Base-by-base conservation (phyloP, 2,113 vertebrate genomes). In the Syrmaticus mikado region DNA sequence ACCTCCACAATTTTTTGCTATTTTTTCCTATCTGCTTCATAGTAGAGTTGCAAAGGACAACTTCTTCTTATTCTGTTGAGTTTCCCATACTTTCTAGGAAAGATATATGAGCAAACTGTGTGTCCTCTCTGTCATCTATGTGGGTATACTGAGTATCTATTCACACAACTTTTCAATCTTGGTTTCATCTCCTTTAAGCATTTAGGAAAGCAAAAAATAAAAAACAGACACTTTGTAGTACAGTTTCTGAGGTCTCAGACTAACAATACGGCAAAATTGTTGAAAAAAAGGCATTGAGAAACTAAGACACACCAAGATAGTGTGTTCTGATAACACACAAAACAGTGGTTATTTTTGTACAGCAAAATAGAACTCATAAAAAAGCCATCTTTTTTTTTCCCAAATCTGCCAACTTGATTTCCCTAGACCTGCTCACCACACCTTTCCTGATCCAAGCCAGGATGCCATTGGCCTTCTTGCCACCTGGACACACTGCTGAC, bases 141-240 rank as follows among this genome's bases (percentile, higher is more conserved):
- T 50, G 38, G 1, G 8, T 13, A 10, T 11, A 46, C n/a, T 17
- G 0, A 52, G 43, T 76, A 68, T 76, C 12, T 87, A 5, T 40
- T 81, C 20, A 43, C 3, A 30, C 17, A 4, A 41, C 10, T 5
- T 18, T 65, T 2, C 2, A 66, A 53, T 53, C 6, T 58, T 53
- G 4, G 0, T 62, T 91, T 77, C 77, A 1, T 38, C 3, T 5
- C 2, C 65, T 83, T 66, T 65, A 50, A 2, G 62, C 15, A 5
- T 75, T 3, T 43, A 18, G 4, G 36, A 45, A 13, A 60, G 5
- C 1, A 34, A 43, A 43, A 8, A 20, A n/a, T 18, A 45, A 46
- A 18, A 1, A 1, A 0, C 1, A 41, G 34, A 10, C 38, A 7
- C 52, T 74, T 12, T 19, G 28, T 72, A 34, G 6, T 4, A 32